phyloP scores from a whole-genome alignment of 2,888 invertebrate genomes.

The Ephialtes manifestator region DNA sequence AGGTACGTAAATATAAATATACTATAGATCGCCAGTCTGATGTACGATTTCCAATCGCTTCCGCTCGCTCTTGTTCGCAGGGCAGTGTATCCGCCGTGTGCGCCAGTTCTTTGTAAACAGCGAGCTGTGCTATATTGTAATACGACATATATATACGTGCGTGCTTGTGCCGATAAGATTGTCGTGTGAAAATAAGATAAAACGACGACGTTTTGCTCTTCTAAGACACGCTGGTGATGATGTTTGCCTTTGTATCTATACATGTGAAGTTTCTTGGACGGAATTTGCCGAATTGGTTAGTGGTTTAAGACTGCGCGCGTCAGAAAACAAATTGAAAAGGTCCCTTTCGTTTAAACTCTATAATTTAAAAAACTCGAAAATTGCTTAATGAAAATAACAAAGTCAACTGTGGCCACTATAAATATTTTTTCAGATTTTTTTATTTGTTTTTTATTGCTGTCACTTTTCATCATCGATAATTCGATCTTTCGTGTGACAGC shows the following conservation, averaged over 20 bases:
- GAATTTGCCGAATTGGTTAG: neutral
- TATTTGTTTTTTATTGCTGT: no score
- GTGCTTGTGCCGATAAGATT: constrained; percentile 70
- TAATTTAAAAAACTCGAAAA: neutral
- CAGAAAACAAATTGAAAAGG: neutral
- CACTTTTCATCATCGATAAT: no score
- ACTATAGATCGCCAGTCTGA: neutral
- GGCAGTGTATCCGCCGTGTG: constrained; percentile 8
- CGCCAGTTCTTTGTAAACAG: constrained; percentile 33
- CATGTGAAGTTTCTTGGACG: no score
- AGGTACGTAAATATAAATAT: neutral
- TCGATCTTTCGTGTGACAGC: neutral
- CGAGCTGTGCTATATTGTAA: neutral
- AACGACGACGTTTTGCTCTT: constrained; percentile 18
- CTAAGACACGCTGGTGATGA: neutral
- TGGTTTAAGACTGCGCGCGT: neutral
- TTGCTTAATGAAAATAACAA: neutral
- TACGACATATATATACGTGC: constrained; percentile 21
- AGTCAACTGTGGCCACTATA: neutral
- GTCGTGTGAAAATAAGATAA: constrained; percentile 78
- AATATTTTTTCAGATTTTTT: neutral
- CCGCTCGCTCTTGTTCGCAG: constrained; percentile 21
- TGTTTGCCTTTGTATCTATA: neutral
- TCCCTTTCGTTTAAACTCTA: neutral
- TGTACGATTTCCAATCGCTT: constrained; percentile 53